Evolutionary conservation across 2,797 vertebrate species (phyloP).

Genomic region (Sebastes steindachneri): DNA sequence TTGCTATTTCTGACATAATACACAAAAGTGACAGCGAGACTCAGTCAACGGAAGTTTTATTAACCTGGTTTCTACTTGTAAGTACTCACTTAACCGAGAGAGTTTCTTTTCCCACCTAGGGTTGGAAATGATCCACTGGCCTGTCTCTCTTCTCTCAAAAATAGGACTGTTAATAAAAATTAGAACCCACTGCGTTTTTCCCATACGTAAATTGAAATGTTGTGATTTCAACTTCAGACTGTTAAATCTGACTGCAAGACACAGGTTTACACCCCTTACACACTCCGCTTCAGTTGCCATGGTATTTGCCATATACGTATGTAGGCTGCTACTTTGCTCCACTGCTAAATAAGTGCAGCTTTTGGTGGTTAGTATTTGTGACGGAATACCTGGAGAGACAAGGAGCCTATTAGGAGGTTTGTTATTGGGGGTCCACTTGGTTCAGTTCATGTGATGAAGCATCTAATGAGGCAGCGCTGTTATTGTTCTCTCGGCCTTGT

Average conservation of each 20-base stretch:
- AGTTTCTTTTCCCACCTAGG: neutral
- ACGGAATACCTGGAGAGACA: neutral
- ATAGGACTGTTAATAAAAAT: neutral
- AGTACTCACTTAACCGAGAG: neutral
- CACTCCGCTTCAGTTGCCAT: neutral
- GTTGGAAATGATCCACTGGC: neutral
- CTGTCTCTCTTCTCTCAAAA: neutral
- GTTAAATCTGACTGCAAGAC: neutral
- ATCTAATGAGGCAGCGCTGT: neutral
- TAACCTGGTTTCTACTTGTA: neutral
- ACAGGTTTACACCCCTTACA: neutral
- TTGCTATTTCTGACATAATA: neutral
- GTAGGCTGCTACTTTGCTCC: neutral
- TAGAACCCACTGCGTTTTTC: neutral
- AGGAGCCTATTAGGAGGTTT: neutral
- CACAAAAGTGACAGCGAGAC: neutral
- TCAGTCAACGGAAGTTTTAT: neutral
- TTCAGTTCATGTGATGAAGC: neutral
- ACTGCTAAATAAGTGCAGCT: neutral
- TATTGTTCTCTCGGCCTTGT: neutral
- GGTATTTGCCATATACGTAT: neutral
- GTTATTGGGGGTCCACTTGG: neutral
- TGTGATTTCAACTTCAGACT: neutral
- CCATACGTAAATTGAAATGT: neutral
- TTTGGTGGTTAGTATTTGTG: constrained; percentile 15